Base-by-base conservation (phyloP, 2,888 invertebrate genomes). In the Plusia festucae region DNA sequence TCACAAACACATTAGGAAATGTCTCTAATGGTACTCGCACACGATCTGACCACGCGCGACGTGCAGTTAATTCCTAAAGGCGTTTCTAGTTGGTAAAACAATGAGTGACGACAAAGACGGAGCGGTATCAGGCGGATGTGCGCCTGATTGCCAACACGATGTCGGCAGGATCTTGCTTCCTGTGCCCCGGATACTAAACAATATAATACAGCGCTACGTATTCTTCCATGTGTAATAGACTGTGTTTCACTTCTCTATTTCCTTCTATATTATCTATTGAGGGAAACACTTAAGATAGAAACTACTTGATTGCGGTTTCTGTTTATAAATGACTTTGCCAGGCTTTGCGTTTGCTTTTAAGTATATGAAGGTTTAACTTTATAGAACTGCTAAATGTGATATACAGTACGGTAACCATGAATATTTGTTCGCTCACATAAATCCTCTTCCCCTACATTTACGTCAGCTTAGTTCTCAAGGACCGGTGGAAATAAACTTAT, bases 61-160 rank as follows among this genome's bases (percentile, higher is more conserved):
- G 59, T 65, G 54, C 67, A 65, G 46, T 73, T 76, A 73, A 70
- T 73, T 75, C 68, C 52, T 53, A 72, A 66, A 79, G 69, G 65
- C 61, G 53, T 62, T 68, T 70, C 65, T 67, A 75, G 73, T 73
- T 54, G 51, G 59, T 60, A 55, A 66, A 70, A 82, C 81, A 76
- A 70, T 62, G 55, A 61, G 52, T 63, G 53, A 61, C 64, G 59
- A 73, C 71, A 78, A 76, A 78, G 68, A 70, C 58, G 61, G 67
- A 60, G 53, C 49, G 53, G 66, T 74, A 74, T 73, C 64, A 78
- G 73, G 68, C 79, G 92, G 93, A 92, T 87, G 91, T 90, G 82
- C 89, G 87, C 85, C 85, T 88, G 92, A 92, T 92, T 93, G 91
- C 86, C 83, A 84, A 66, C 78, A 81, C 76, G 77, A 69, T 64